Conservation (phyloP, 1,140 invertebrate genomes). For the Drosophila sucinea region DNA sequence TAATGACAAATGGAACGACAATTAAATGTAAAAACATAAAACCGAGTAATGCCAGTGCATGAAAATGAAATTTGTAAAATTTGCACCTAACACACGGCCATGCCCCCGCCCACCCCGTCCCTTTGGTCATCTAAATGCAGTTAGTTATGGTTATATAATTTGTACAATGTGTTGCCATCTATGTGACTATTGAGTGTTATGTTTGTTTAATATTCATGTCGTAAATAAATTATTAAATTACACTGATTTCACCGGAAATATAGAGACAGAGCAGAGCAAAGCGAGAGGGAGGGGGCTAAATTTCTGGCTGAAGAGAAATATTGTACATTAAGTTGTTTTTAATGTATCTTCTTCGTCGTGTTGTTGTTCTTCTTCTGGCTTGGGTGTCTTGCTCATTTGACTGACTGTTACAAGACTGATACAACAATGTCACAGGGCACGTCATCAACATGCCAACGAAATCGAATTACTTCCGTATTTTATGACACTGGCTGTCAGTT, state of each 20-base stretch:
- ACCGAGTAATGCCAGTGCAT: slow-evolving; percentile 47
- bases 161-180: slow-evolving; percentile 38
- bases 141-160: slow-evolving; percentile 46
- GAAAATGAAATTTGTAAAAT: slow-evolving; percentile 53
- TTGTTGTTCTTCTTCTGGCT: slow-evolving; percentile 28
- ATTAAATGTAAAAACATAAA: slow-evolving; percentile 62
- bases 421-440: slow-evolving; percentile 61
- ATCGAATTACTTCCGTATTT: slow-evolving; percentile 79
- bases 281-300: too few relatives aligned
- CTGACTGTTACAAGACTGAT: slow-evolving; percentile 34
- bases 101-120: background rate
- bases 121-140: slow-evolving; percentile 15
- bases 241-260: slow-evolving; percentile 47
- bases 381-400: slow-evolving; percentile 36
- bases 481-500: slow-evolving; percentile 40
- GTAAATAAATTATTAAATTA: slow-evolving; percentile 70
- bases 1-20: slow-evolving; percentile 61
- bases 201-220: slow-evolving; percentile 65
- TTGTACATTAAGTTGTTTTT: slow-evolving; percentile 57
- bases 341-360: slow-evolving; percentile 43
- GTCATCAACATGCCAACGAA: slow-evolving; percentile 69
- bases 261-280: slow-evolving; percentile 30
- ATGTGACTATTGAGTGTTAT: slow-evolving; percentile 27
- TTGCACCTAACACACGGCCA: slow-evolving; percentile 1
- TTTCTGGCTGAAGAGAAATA: too few relatives aligned